Evolutionary conservation across 2,797 vertebrate species (phyloP).

Genomic region (Linurgus olivaceus): DNA sequence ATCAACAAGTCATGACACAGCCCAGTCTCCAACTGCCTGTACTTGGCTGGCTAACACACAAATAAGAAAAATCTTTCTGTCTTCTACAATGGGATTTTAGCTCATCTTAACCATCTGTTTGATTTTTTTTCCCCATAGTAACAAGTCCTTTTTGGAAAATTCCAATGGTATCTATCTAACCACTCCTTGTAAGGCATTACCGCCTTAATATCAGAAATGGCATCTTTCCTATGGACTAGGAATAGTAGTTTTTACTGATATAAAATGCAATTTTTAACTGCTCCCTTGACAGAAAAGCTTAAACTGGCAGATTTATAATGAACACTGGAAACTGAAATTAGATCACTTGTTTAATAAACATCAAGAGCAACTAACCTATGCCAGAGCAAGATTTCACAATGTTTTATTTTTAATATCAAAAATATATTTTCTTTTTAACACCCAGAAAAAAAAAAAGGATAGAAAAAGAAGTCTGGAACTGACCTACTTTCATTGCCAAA

Average conservation of each 20-base stretch:
- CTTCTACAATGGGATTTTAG: conserved; percentile 12
- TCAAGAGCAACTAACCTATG: not conserved
- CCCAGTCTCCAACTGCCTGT: not conserved
- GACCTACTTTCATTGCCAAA: conserved; percentile 45
- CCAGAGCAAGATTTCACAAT: conserved; percentile 3
- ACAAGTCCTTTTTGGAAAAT: not conserved
- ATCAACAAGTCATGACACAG: conserved; percentile 43
- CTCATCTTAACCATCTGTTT: conserved; percentile 22
- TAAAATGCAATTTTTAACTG: not conserved
- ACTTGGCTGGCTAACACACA: conserved; percentile 21
- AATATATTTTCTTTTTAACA: conserved; percentile 13
- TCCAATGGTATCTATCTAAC: not conserved
- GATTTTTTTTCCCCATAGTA: not conserved
- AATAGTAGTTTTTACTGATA: not conserved
- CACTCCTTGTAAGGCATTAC: not conserved
- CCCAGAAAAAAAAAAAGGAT: conserved; percentile 7
- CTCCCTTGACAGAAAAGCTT: not conserved
- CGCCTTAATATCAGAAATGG: not conserved
- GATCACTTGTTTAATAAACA: not conserved
- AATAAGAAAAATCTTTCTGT: conserved; percentile 5
- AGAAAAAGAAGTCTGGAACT: conserved; percentile 28
- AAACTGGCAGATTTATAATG: not conserved
- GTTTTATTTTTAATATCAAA: conserved; percentile 8
- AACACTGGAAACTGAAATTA: not conserved
- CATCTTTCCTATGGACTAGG: not conserved